Percentiles rank a stretch among this genome's conserved stretches.
phyloP scores from a whole-genome alignment of 2,113 vertebrate species.

The Podarcis muralis region DNA sequence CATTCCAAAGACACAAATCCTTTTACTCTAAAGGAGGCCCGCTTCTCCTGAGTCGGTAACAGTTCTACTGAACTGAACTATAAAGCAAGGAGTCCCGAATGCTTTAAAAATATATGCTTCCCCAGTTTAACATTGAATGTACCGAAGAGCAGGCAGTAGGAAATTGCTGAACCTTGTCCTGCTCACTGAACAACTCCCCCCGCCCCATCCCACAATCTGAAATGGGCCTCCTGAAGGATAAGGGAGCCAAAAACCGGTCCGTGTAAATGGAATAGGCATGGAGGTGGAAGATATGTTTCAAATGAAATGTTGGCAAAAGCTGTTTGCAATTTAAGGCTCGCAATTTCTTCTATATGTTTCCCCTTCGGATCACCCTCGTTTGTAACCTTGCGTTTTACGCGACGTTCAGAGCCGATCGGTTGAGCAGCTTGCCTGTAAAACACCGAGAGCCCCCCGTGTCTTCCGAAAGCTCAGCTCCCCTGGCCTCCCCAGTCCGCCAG shows the following conservation, averaged over 20 bases:
- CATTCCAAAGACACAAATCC: not conserved
- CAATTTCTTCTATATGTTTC: not conserved
- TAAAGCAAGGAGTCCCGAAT: not conserved
- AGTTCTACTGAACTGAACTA: not conserved
- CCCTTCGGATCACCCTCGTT: too few species aligned
- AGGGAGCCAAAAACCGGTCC: not conserved
- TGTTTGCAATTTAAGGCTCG: not conserved
- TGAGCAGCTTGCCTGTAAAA: not conserved
- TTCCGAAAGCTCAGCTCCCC: not conserved
- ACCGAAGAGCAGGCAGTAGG: not conserved
- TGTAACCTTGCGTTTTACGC: not conserved
- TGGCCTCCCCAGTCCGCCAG: not conserved
- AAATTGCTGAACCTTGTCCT: not conserved
- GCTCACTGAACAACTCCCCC: too few species aligned
- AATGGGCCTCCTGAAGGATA: conserved; percentile 25
- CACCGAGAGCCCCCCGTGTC: not conserved
- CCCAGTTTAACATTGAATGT: not conserved
- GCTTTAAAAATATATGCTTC: not conserved
- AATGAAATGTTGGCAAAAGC: not conserved
- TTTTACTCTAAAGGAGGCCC: not conserved
- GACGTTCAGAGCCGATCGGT: not conserved
- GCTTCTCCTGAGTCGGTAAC: not conserved
- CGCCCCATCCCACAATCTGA: not conserved
- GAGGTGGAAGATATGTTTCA: not conserved
- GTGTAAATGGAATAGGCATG: rapidly evolving